Evolutionary conservation across 1,140 invertebrate genomes (phyloP), one percentile per base, ranked within the genome.

Genomic region (Pogonomyrmex barbatus): DNA sequence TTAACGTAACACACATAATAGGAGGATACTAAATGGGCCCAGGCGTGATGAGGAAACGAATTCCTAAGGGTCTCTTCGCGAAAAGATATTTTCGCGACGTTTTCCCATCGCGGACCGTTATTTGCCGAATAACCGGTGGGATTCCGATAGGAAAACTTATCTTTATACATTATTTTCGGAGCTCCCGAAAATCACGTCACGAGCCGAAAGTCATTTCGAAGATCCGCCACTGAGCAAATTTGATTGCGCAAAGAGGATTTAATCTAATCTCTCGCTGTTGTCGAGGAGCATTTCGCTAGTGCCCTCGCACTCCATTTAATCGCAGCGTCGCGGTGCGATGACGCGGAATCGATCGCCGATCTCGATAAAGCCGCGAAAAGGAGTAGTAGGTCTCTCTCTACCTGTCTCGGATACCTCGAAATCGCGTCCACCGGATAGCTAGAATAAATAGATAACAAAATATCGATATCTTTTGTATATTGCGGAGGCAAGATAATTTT

Each of bases 221-320:
- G n/a, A 68, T 56, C 8, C 3, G 12, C 9, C 6, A 24, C 12
- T 14, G 12, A 14, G 63, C 12, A 54, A 68, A 60, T 39, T 58
- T 45, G 10, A 58, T 56, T 58, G 67, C 24, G 65, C 52, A 60
- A 58, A 73, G 42, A 33, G 42, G 17, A 73, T 73, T 83, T 83
- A 83, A 83, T 83, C 68, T 83, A 83, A 83, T 83, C 79, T 83
- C 42, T 50, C 50, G 14, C 39, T n/a, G 78, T 60, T 42, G 68
- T 58, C 17, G 52, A 39, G 78, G 39, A 68, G 42, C 30, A 50
- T 73, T 73, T 73, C 33, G 3, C 33, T 50, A 33, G 36, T 58
- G 52, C 30, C 9, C 42, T 30, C 52, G 67, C 42, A 60, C 42
- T 60, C 17, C 2, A 14, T 73, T 60, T 73, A 73, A 62, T 62